These are phyloP conservation scores for Pemphigus obesinymphae DNA, from an alignment of 1,140 invertebrate genomes.

Conservation along the genomic window DNA sequence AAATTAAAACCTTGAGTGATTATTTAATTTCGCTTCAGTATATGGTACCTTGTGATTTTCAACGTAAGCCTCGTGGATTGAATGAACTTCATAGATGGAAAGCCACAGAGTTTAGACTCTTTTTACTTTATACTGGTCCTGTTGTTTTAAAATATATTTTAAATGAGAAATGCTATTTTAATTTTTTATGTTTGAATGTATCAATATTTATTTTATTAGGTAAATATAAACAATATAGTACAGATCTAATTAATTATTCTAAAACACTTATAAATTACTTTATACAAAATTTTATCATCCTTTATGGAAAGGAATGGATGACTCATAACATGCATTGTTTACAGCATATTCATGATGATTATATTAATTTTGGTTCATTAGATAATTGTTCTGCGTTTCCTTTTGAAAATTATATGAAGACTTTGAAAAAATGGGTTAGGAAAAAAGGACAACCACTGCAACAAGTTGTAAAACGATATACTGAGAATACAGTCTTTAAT, in stretches of 20 bases:
- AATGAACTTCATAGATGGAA: not conserved
- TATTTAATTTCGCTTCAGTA: too few relatives aligned
- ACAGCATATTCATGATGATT: not conserved
- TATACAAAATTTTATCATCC: too few relatives aligned
- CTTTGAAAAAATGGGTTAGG: not conserved
- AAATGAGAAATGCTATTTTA: not conserved
- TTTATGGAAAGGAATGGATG: not conserved
- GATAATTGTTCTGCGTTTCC: not conserved
- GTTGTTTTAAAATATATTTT: not conserved
- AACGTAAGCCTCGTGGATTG: not conserved
- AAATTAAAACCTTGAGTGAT: not conserved
- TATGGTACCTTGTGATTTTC: not conserved
- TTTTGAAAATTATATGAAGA: not conserved
- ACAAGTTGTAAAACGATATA: not conserved
- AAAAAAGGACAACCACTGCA: not conserved
- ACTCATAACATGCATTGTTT: not conserved
- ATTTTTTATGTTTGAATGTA: not conserved
- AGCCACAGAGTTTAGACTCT: not conserved
- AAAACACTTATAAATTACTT: not conserved
- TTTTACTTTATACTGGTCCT: not conserved
- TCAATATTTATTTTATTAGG: not conserved
- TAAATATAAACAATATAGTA: not conserved
- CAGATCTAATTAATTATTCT: not conserved
- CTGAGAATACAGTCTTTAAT: too few relatives aligned
- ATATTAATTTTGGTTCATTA: not conserved